Percentiles rank a stretch among this genome's conserved stretches.
These are phyloP conservation scores for Parascotia fuliginaria DNA, from an alignment of 2,888 invertebrate genomes.

Conservation along the genomic window DNA sequence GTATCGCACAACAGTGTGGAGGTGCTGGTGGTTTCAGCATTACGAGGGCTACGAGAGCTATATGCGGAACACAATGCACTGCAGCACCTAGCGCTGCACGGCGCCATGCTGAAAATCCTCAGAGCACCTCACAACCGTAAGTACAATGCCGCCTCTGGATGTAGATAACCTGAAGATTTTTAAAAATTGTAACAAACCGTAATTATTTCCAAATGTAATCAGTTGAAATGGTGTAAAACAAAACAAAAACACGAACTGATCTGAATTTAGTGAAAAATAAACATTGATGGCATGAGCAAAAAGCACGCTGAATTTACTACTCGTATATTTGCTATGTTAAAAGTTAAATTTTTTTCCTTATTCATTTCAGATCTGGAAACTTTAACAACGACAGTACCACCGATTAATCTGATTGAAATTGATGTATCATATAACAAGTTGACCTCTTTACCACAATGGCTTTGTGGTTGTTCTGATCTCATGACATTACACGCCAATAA, in stretches of 20 bases:
- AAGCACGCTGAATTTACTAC: too few species aligned
- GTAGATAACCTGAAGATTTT: too few species aligned
- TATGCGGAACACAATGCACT: conserved; percentile 92
- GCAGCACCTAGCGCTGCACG: conserved; percentile 92
- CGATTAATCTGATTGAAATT: conserved; percentile 90
- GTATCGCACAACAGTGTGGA: conserved; percentile 94
- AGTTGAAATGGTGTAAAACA: too few species aligned
- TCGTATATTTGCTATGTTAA: too few species aligned
- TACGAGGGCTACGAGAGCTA: conserved; percentile 91
- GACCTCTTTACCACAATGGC: conserved; percentile 91
- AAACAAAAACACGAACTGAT: too few species aligned
- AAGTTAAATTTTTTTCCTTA: too few species aligned
- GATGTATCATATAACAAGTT: conserved; percentile 93
- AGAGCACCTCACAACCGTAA: conserved; percentile 93
- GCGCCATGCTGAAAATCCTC: conserved; percentile 90
- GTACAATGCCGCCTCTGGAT: conserved; percentile 22
- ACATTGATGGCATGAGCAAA: too few species aligned
- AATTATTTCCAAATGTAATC: too few species aligned
- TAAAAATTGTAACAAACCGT: too few species aligned
- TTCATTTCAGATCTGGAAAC: conserved; percentile 89
- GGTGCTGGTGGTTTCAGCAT: conserved; percentile 91
- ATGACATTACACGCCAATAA: conserved; percentile 91
- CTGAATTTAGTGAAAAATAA: too few species aligned
- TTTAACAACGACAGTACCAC: conserved; percentile 89
- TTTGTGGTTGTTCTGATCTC: conserved; percentile 89